Base-by-base conservation (phyloP, 2,113 vertebrate genomes). In the Alligator mississippiensis region DNA sequence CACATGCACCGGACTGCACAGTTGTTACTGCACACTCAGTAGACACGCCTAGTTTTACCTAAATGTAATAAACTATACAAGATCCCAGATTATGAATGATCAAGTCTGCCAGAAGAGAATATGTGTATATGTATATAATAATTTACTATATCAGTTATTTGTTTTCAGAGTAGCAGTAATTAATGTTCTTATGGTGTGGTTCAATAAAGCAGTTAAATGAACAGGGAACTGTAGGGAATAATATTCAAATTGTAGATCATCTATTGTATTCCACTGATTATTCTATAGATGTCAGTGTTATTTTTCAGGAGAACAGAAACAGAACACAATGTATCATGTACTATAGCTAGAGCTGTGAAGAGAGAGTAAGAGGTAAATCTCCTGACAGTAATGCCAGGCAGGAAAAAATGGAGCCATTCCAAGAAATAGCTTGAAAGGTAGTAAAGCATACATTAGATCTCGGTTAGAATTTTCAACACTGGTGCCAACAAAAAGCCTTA, bases 101-200 rank as follows among this genome's bases (percentile, higher is more conserved):
- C 9, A 72, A 47, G 89, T 5, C 1, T 91, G 70, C 58, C 78
- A 77, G 3, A 10, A 80, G 85, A 93, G 8, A 3, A 27, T 5
- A 11, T 87, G 70, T 13, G 0, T 28, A 1, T 75, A 5, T 77
- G 61, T 74, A 21, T 62, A 5, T 54, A 87, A 80, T 80, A 86
- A 84, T 92, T 82, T 5, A 47, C 47, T 47, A 16, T 28, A 19
- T 76, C 90, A 86, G 93, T 91, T 88, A 75, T 92, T 87, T 93
- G 21, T 80, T 95, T 96, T 87, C 28, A 74, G 72, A 86, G 57
- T 81, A 78, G 91, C 68, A 85, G 28, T 87, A 94, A 90, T 58
- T 4, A 3, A 27, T 78, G 57, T 75, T 77, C 22, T 84, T 59
- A 93, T 88, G 84, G 28, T 2, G 10, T 76, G 34, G 82, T 95